A percentile compares a stretch with the other conserved stretches of the same genome.
phyloP scores from a whole-genome alignment of 2,888 invertebrate species.

The Volucella inanis region DNA sequence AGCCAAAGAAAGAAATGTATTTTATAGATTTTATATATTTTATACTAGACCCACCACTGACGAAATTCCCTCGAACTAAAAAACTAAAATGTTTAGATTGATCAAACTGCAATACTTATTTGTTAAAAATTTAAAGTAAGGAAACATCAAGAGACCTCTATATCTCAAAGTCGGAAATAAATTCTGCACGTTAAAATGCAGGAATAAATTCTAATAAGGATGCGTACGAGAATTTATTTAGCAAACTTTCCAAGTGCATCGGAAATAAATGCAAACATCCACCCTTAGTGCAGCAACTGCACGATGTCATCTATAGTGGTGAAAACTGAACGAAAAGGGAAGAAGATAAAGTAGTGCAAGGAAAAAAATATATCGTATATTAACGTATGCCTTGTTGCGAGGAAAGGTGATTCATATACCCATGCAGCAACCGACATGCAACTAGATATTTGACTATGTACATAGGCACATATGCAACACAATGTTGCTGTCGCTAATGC shows the following conservation, averaged over 20 bases:
- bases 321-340: conserved; percentile 32
- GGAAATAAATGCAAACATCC: not conserved
- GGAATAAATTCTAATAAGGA: conserved; percentile 28
- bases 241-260: conserved; percentile 32
- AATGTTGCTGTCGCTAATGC: not conserved
- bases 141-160: conserved; percentile 34
- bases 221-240: conserved; percentile 20
- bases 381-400: conserved; percentile 26
- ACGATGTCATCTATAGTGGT: not conserved
- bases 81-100: not conserved
- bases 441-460: not conserved
- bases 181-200: conserved; percentile 29
- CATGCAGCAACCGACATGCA: not conserved
- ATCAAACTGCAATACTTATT: too few relatives aligned
- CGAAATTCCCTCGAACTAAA: too few relatives aligned
- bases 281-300: not conserved
- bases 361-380: not conserved
- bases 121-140: not conserved
- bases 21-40: too few relatives aligned
- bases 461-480: not conserved
- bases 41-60: too few relatives aligned
- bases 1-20: too few relatives aligned
- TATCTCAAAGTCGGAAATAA: not conserved
- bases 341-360: conserved; percentile 45
- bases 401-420: not conserved